phyloP scores from a whole-genome alignment of 2,888 invertebrate species.

The Dynastes tityus region DNA sequence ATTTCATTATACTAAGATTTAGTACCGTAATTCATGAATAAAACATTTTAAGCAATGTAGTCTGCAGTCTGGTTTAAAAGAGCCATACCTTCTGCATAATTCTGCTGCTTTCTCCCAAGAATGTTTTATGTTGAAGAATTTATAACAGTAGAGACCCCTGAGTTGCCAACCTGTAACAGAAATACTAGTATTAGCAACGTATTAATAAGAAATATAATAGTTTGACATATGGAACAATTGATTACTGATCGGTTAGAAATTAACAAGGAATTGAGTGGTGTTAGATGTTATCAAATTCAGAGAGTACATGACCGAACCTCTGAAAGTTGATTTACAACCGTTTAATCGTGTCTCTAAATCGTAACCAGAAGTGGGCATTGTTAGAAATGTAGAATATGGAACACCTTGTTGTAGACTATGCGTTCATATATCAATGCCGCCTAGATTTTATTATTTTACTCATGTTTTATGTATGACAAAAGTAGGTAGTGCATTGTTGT shows the following conservation, averaged over 20 bases:
- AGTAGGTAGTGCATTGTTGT: slow-evolving; percentile 28
- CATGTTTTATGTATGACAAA: slow-evolving; percentile 26
- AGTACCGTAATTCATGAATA: neutral
- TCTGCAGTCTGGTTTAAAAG: neutral
- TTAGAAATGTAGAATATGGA: slow-evolving; percentile 6
- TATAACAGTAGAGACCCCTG: slow-evolving; percentile 93
- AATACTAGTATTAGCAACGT: slow-evolving; percentile 54
- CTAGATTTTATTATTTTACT: slow-evolving; percentile 28
- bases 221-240: slow-evolving; percentile 33
- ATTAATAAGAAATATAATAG: neutral
- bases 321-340: neutral
- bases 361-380: slow-evolving; percentile 21
- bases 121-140: slow-evolving; percentile 95
- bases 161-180: slow-evolving; percentile 91
- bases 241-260: too few species aligned
- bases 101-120: slow-evolving; percentile 97
- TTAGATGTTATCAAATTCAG: neutral
- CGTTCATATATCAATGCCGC: slow-evolving; percentile 11
- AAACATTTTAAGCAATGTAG: neutral
- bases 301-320: neutral
- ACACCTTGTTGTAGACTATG: slow-evolving; percentile 4
- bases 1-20: neutral
- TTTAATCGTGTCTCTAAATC: slow-evolving; percentile 12
- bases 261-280: neutral
- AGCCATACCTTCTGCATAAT: slow-evolving; percentile 90